Conservation (phyloP, 2,888 invertebrate genomes). For the Trichopria drosophilae region DNA sequence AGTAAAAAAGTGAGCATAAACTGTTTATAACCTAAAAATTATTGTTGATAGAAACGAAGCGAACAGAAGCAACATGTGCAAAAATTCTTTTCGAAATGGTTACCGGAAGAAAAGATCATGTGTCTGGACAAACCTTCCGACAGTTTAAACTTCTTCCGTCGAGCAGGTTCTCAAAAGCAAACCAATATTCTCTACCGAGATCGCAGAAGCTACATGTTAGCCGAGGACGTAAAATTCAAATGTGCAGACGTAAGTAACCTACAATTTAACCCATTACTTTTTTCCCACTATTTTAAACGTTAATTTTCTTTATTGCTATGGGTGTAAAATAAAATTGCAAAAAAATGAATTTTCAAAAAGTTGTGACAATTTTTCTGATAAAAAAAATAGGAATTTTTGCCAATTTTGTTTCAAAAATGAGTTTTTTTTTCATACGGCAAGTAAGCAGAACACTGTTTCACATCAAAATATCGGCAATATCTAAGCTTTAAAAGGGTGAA, state of each 20-base stretch:
- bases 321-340: too few relatives aligned
- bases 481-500: too few relatives aligned
- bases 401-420: too few relatives aligned
- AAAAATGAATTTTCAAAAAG: too few relatives aligned
- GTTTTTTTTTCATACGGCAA: too few relatives aligned
- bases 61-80: constrained; percentile 71
- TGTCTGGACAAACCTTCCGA: constrained; percentile 75
- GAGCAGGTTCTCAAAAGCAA: constrained; percentile 82
- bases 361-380: too few relatives aligned
- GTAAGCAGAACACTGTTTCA: too few relatives aligned
- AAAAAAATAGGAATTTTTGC: too few relatives aligned
- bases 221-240: constrained; percentile 75
- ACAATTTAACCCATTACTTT: background rate
- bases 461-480: too few relatives aligned
- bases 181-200: constrained; percentile 74
- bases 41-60: constrained; percentile 63
- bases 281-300: too few relatives aligned
- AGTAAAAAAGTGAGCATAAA: background rate
- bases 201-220: constrained; percentile 80
- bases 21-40: background rate
- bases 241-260: constrained; percentile 54
- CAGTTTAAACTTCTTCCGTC: constrained; percentile 73
- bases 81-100: constrained; percentile 68
- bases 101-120: constrained; percentile 82
- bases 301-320: too few relatives aligned